These are phyloP conservation scores for Taeniopygia guttata DNA, from an alignment of 2,797 vertebrate genomes.

Conservation along the genomic window DNA sequence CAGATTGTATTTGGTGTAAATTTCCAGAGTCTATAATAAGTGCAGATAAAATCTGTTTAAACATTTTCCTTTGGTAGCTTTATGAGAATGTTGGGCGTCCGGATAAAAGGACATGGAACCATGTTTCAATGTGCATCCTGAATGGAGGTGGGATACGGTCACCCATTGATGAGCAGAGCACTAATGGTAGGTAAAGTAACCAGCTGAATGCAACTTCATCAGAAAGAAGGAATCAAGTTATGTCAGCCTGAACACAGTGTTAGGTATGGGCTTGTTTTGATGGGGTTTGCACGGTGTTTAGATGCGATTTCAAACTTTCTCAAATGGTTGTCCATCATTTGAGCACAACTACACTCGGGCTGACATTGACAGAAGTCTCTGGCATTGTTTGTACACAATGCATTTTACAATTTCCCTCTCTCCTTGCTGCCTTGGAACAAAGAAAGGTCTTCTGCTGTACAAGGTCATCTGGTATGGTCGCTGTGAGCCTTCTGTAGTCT, in stretches of 20 bases:
- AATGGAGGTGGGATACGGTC: slow-evolving; percentile 86
- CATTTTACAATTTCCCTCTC: not conserved
- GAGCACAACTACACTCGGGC: not conserved
- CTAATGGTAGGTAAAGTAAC: slow-evolving; percentile 76
- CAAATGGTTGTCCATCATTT: not conserved
- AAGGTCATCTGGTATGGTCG: accelerated
- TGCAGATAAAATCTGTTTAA: not conserved
- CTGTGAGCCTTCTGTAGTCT: not conserved
- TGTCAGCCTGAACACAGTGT: not conserved
- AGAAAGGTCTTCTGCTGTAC: not conserved
- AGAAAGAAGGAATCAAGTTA: not conserved
- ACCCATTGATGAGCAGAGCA: slow-evolving; percentile 82
- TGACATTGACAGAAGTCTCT: not conserved
- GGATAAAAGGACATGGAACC: slow-evolving; percentile 83
- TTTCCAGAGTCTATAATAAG: not conserved
- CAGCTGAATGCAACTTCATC: not conserved
- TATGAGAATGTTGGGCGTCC: slow-evolving; percentile 79
- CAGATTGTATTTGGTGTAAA: not conserved
- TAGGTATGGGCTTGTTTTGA: not conserved
- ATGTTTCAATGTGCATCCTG: slow-evolving; percentile 85
- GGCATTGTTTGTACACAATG: not conserved
- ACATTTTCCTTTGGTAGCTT: slow-evolving; percentile 73
- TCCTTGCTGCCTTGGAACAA: not conserved
- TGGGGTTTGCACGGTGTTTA: not conserved
- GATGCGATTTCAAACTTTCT: not conserved